Percentiles rank a stretch among this genome's conserved stretches.
These are phyloP conservation scores for Cydia amplana DNA, from an alignment of 1,140 invertebrate genomes.

Conservation along the genomic window DNA sequence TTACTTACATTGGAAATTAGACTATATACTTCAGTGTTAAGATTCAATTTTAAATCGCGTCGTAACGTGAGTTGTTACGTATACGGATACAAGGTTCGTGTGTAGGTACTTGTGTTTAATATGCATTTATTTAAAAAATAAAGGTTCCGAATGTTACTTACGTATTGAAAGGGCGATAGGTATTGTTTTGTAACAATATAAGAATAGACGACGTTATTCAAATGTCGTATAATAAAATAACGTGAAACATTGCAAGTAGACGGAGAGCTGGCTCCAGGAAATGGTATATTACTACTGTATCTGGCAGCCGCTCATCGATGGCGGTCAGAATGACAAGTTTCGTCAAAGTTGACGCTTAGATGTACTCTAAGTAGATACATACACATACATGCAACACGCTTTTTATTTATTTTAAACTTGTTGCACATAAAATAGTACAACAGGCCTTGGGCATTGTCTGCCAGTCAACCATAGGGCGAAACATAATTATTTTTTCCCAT, in stretches of 20 bases:
- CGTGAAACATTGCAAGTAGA: background rate
- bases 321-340: no score
- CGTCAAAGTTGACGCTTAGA: no score
- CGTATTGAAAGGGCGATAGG: background rate
- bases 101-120: background rate
- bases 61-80: background rate
- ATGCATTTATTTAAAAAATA: conserved; percentile 6
- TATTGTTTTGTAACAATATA: conserved; percentile 8
- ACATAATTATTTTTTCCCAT: no score
- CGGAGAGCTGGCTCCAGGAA: no score
- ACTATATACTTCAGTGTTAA: background rate
- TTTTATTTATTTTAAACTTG: no score
- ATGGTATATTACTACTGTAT: no score
- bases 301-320: no score
- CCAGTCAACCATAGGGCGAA: no score
- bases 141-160: background rate
- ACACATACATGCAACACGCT: no score
- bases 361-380: no score
- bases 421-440: no score
- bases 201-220: background rate
- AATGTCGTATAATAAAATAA: background rate
- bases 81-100: background rate
- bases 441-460: no score
- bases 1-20: background rate
- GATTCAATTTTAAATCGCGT: background rate